Evolutionary conservation across 2,888 invertebrate species (phyloP).

Genomic region (Sphinx pinastri): DNA sequence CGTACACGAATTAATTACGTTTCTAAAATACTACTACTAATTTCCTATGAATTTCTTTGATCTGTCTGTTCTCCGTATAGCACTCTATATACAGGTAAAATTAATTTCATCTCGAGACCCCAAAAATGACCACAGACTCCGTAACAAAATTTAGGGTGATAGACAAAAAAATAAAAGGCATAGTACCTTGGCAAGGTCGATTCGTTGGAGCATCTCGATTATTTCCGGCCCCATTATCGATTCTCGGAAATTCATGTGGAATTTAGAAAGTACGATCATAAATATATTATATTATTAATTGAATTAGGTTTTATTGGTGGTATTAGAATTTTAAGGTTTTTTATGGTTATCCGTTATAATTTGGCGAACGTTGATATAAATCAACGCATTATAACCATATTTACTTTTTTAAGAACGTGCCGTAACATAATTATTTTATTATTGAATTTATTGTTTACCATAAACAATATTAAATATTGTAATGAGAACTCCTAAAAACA

Average conservation of each 20-base stretch:
- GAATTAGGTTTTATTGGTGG: neutral
- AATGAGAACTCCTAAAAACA: too few species aligned
- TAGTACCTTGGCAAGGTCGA: constrained; percentile 49
- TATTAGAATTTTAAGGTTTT: neutral
- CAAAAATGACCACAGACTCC: neutral
- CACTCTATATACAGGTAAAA: neutral
- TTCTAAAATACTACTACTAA: too few species aligned
- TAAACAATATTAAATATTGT: too few species aligned
- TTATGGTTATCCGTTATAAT: neutral
- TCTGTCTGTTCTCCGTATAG: too few species aligned
- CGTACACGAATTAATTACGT: too few species aligned
- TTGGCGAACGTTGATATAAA: neutral
- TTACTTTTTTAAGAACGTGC: too few species aligned
- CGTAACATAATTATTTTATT: too few species aligned
- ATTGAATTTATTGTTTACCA: too few species aligned
- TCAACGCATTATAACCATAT: too few species aligned
- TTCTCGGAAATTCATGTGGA: constrained; percentile 34
- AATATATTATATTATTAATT: constrained; percentile 30
- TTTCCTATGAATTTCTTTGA: too few species aligned
- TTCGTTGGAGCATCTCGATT: constrained; percentile 42
- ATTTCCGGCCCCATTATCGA: constrained; percentile 48
- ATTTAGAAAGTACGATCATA: constrained; percentile 26
- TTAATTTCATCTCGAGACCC: neutral
- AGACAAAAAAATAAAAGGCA: neutral
- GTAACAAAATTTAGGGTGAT: neutral